Base-by-base conservation (phyloP, 2,113 vertebrate genomes). In the Bungarus multicinctus region DNA sequence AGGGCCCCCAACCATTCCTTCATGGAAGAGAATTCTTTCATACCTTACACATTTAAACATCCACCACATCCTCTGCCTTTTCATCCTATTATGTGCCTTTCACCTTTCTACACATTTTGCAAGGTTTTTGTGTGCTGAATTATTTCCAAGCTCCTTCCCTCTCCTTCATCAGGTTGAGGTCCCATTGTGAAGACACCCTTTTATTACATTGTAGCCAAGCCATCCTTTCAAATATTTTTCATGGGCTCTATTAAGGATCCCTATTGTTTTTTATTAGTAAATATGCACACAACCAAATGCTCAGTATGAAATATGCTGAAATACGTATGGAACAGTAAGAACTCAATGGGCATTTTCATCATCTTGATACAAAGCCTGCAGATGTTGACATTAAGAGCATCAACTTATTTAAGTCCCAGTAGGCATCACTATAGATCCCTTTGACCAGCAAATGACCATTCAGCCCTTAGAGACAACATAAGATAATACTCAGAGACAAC, bases 191-290 rank as follows among this genome's bases (percentile, higher is more conserved):
- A n/a, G 86, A 30, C 39, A 3, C 85, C 43, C 11, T 25, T 20
- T 47, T 55, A 6, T 53, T 30, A 81, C 39, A 50, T 25, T 81
- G 7, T 5, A 57, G 39, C 11, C 74, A 39, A 81, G 74, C 34
- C 18, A 9, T 43, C 34, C n/a, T 20, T 81, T 39, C 91, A 95
- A 95, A 95, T 11, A 90, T 93, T 94, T 90, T 92, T 89, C 91
- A 94, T 39, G 93, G 93, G 85, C 34, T 45, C 11, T 92, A 69
- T 18, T 81, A 81, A 39, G 5, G 6, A 39, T 81, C 34, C 69
- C 55, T 64, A 91, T 85, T 90, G 5, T 91, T 93, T 30, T 85
- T 57, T 0, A 69, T 25, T 53, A 91, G 34, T 81, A 3, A 81
- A 81, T 43, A 39, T 81, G 34, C 34, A 39, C 74, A 39, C 5